Evolutionary conservation across 2,113 vertebrate genomes (phyloP), one percentile per base, ranked within the genome.

Genomic region (Limanda limanda): DNA sequence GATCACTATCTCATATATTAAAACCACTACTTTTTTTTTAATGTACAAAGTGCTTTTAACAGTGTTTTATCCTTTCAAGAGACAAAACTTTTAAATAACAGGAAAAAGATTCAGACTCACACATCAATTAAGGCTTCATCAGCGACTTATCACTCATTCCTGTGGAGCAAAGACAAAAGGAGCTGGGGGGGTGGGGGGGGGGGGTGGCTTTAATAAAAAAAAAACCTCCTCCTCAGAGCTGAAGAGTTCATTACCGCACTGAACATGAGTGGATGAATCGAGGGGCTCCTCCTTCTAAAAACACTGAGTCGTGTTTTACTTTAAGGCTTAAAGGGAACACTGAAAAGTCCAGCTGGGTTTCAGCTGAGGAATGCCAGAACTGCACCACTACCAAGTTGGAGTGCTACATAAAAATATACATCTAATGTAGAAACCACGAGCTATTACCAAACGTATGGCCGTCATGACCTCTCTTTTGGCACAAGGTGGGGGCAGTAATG

Each of bases 11-110:
- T 86, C 21, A 68, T 76, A 86, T 66, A 78, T 66, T 71, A 61
- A 74, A 84, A 45, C 81, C 60, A 86, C 23, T 71, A 37, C 17
- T 9, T 54, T 21, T 52, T 52, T 51, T 79, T 70, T 79, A 75
- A 75, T 89, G 18, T 90, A 91, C 88, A 93, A 93, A 92, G 86
- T 90, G 84, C 86, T 86, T 92, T 85, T 27, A 81, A 82, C 61
- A 71, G 77, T 83, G 79, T 78, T 74, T 59, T 48, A 80, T 81
- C 25, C 20, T 71, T 86, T 82, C 40, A 68, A 72, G 61, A 68
- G 48, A 76, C 55, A 67, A 76, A 75, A 25, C 20, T 65, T 8
- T 31, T 31, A 82, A 76, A 71, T 13, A 27, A 71, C 27, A 59
- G 40, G 40, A 12, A 56, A 45, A 58, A 57, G 52, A 21, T 62